Evolutionary conservation across 1,140 invertebrate species (phyloP), one percentile per base, ranked within the genome.

Genomic region (Procambarus clarkii): DNA sequence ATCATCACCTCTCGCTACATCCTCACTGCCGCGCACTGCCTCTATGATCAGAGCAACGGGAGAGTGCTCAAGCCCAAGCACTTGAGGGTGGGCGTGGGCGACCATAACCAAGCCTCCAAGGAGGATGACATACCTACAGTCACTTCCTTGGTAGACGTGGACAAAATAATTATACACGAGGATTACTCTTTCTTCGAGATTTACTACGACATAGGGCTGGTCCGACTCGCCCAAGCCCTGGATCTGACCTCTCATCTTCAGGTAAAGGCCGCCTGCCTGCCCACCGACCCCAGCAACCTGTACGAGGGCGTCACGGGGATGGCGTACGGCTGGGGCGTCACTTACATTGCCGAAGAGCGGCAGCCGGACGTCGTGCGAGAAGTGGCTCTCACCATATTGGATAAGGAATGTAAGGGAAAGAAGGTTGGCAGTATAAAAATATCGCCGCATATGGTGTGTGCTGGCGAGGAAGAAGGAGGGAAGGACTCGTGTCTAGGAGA

Each of bases 391-490:
- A 93, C 94, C 34, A 89, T 94, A 34, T 91, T 86, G 48, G 74
- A 77, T 46, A 1, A 21, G 3, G 21, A 21, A 5, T 45, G 87
- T 5, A 4, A 64, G 13, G 60, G 60, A 21, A 64, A 64, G 18
- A 21, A 11, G 18, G 7, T 64, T 21, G 69, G 60, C 44, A 11
- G 7, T 46, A 71, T 79, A 21, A 15, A 48, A 54, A 15, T 21
- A 34, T 34, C 48, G 13, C 54, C 45, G 7, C 60, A 97, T 93
- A 98, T 98, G 97, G 90, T 98, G 54, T 98, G 97, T 94, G 97
- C 97, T 11, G 97, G 97, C 5, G 96, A 96, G 93, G 94, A 95
- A 5, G 95, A 97, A 69, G 97, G 97, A 44, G 95, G 95, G 83
- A 97, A 97, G 93, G 97, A 97, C 94, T 96, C 97, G 0, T 97